Conservation (phyloP, 2,797 vertebrate genomes). For the Choloepus didactylus region DNA sequence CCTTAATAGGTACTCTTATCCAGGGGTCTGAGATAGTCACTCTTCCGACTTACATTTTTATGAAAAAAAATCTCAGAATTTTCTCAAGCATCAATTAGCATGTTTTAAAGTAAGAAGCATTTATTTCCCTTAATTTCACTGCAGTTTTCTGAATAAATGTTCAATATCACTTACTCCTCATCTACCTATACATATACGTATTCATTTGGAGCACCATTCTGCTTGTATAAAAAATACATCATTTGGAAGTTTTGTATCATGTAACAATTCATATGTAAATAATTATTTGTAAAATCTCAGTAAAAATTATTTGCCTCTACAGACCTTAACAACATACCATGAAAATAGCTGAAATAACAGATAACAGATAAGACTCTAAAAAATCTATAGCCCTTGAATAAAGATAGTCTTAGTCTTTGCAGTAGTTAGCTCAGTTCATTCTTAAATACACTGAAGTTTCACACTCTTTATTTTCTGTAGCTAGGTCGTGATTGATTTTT, state of each 20-base stretch:
- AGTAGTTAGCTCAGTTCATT: neutral
- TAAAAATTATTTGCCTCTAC: neutral
- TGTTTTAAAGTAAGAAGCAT: neutral
- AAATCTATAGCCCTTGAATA: neutral
- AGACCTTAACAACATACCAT: neutral
- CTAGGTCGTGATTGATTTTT: conserved; percentile 48
- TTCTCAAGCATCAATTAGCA: neutral
- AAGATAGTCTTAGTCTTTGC: neutral
- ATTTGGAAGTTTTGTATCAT: neutral
- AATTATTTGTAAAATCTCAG: neutral
- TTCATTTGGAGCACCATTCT: neutral
- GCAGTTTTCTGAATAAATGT: neutral
- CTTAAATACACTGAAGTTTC: conserved; percentile 11
- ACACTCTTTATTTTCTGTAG: conserved; percentile 22
- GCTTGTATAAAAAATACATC: neutral
- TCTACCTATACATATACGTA: neutral
- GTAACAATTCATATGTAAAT: neutral
- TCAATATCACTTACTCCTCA: neutral
- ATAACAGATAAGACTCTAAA: neutral
- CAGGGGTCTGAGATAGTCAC: neutral
- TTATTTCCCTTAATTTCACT: neutral
- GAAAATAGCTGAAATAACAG: neutral
- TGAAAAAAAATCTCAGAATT: neutral
- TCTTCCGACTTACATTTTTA: neutral
- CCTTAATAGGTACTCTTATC: neutral